A percentile compares a stretch with the other conserved stretches of the same genome.
Evolutionary conservation across 2,888 invertebrate species (phyloP).

Genomic region (Fabriciana adippe): DNA sequence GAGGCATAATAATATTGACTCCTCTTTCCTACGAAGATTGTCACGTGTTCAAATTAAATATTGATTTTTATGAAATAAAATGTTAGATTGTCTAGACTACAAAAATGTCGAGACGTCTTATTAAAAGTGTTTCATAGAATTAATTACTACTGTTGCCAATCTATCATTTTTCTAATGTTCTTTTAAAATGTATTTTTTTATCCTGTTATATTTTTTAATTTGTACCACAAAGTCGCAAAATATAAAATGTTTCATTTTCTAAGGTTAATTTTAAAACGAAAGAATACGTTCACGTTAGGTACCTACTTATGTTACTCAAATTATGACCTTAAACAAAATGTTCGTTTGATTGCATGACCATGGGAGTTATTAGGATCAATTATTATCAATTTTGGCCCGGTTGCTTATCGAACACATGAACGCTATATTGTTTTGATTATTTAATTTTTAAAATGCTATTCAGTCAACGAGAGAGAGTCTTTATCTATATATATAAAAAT

Average conservation of each 20-base stretch:
- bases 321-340: constrained; percentile 45
- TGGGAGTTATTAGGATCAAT: constrained; percentile 54
- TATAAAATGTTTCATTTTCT: background rate
- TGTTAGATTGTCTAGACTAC: constrained; percentile 1
- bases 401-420: no score
- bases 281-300: constrained; percentile 20
- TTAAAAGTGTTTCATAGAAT: background rate
- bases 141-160: background rate
- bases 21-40: background rate
- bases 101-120: constrained; percentile 8
- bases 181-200: no score
- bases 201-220: background rate
- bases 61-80: no score
- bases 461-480: background rate
- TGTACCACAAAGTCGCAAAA: background rate
- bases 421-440: background rate
- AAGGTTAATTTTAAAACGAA: constrained; percentile 21
- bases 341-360: constrained; percentile 53
- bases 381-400: constrained; percentile 45
- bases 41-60: no score
- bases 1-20: background rate
- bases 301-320: constrained; percentile 25
- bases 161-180: background rate
- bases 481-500: no score
- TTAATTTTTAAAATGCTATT: background rate